Evolutionary conservation across 2,888 invertebrate species (phyloP), one percentile per base, ranked within the genome.

Genomic region (Tipula vernalis): DNA sequence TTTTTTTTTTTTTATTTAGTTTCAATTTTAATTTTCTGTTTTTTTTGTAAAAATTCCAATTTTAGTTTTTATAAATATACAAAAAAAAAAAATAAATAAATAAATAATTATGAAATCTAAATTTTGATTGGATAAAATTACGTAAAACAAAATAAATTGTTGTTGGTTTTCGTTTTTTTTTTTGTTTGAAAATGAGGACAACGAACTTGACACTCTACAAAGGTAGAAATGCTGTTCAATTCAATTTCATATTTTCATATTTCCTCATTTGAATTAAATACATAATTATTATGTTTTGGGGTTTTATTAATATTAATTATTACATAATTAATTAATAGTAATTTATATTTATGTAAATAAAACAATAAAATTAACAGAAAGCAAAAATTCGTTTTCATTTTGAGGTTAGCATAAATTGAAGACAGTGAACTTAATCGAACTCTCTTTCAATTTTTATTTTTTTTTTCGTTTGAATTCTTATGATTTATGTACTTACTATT

Each of bases 241-340:
- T 71, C 28, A 71, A 71, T 71, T 71, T 71, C 28, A 71, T 28
- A 28, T 71, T 71, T 71, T 71, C 71, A 71, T 28, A 71, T 71
- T 71, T 71, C 71, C 71, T 71, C 71, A 71, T 71, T 71, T 71
- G 71, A 71, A 71, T 71, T 71, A 71, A 71, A 71, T 71, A 71
- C 71, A 71, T 71, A 71, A 71, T 71, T 28, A 28, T 71, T 18
- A 15, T 57, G 51, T 71, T 71, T 51, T 15, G 13, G 10, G 44
- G 3, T 51, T 51, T 51, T 71, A 71, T 15, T 15, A 71, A 71
- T 6, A 71, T 28, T 18, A 71, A 28, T 28, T 28, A 71, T 71
- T 71, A 71, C 71, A 71, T 71, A 71, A 71, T 71, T 71, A 71
- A 71, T 71, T 71, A 71, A 71, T 71, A 71, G 71, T 71, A 71